Conservation (phyloP, 1,140 invertebrate species). For the Drosophila sproati region DNA sequence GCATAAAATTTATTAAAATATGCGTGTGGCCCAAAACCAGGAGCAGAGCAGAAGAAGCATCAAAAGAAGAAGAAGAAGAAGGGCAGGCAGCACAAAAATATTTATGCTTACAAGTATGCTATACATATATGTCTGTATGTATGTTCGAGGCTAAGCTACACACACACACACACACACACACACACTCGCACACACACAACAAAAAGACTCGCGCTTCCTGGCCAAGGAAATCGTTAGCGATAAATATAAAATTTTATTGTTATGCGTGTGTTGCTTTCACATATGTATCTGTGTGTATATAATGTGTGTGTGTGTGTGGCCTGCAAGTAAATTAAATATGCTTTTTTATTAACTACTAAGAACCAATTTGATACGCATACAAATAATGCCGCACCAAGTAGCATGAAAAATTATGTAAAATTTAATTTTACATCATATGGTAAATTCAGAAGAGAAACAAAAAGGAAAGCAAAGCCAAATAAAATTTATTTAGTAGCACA, state of each 20-base stretch:
- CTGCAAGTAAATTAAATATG: conserved; percentile 81
- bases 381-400: conserved; percentile 65
- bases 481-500: conserved; percentile 73
- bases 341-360: conserved; percentile 83
- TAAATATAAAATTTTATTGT: conserved; percentile 84
- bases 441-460: conserved; percentile 26
- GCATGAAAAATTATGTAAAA: conserved; percentile 72
- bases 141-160: conserved; percentile 35
- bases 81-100: conserved; percentile 60
- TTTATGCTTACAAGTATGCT: conserved; percentile 63
- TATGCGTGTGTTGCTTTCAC: conserved; percentile 60
- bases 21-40: conserved; percentile 62
- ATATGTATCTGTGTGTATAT: conserved; percentile 33
- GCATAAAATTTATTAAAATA: conserved; percentile 84
- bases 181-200: conserved; percentile 18
- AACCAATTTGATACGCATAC: conserved; percentile 82
- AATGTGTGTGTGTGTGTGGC: conserved; percentile 25
- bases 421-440: conserved; percentile 71
- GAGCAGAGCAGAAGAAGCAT: background rate
- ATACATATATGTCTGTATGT: conserved; percentile 20
- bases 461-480: conserved; percentile 71
- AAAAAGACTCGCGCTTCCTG: conserved; percentile 41
- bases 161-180: conserved; percentile 44
- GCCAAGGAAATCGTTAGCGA: conserved; percentile 75
- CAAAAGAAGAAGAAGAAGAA: conserved; percentile 35